Conservation (phyloP, 2,797 vertebrate species). For the Sebastes variabilis region DNA sequence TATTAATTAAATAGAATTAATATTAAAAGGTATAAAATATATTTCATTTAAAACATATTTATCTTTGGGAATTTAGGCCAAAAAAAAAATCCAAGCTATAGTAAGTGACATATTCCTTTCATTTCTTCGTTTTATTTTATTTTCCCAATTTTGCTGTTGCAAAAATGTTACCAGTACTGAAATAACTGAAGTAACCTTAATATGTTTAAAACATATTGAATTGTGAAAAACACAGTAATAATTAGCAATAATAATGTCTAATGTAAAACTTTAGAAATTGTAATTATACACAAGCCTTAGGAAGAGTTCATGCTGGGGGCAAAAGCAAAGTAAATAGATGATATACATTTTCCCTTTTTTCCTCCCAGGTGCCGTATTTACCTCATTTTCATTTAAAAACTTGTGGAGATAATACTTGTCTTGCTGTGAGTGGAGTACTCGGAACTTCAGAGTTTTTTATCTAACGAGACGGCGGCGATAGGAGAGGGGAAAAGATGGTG, state of each 20-base stretch:
- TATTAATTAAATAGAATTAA: neutral
- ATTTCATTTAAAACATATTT: neutral
- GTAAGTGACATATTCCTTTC: neutral
- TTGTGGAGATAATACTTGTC: slow-evolving; percentile 87
- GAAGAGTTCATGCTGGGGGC: slow-evolving; percentile 38
- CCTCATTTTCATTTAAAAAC: slow-evolving; percentile 81
- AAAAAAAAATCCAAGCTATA: neutral
- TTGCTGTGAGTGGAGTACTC: slow-evolving; percentile 96
- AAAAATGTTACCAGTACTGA: neutral
- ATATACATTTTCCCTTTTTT: slow-evolving; percentile 45
- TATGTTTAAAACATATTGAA: neutral
- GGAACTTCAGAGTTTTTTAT: slow-evolving; percentile 90
- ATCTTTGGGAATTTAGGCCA: neutral
- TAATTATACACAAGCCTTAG: neutral
- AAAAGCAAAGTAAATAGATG: slow-evolving; percentile 53
- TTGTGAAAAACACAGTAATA: neutral
- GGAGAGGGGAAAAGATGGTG: slow-evolving; percentile 80
- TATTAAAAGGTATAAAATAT: neutral
- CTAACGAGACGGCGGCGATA: slow-evolving; percentile 83
- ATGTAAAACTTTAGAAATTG: slow-evolving; percentile 5
- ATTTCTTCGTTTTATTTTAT: neutral
- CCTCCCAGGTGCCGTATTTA: slow-evolving; percentile 68
- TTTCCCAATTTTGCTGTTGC: neutral
- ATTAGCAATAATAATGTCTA: slow-evolving; percentile 2
- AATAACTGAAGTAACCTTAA: too few species aligned